A percentile compares a stretch with the other conserved stretches of the same genome.
phyloP scores from a whole-genome alignment of 1,140 invertebrate species.

The Nephotettix cincticeps region DNA sequence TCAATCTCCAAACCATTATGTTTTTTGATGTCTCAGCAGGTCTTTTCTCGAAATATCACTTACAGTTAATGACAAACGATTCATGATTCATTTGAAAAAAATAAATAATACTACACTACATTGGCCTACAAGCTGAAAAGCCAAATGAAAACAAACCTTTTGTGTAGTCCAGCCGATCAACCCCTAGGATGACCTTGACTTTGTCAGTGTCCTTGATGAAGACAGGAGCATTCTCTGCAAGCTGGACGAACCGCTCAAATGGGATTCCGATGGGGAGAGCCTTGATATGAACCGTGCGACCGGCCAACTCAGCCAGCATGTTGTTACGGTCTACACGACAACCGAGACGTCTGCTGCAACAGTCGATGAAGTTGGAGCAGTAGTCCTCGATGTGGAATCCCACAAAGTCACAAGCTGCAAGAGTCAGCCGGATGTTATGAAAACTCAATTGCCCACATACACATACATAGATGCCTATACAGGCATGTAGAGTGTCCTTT shows the following conservation, averaged over 20 bases:
- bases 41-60: too few relatives aligned
- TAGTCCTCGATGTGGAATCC: conserved; percentile 92
- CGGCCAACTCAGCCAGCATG: conserved; percentile 79
- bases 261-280: conserved; percentile 86
- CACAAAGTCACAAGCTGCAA: conserved; percentile 82
- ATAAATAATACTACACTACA: too few relatives aligned
- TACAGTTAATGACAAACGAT: too few relatives aligned
- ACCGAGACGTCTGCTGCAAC: conserved; percentile 81
- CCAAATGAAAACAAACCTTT: too few relatives aligned
- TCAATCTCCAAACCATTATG: too few relatives aligned
- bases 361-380: conserved; percentile 88
- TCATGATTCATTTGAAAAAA: too few relatives aligned
- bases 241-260: conserved; percentile 79
- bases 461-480: too few relatives aligned
- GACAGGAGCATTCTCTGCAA: conserved; percentile 75
- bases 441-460: too few relatives aligned
- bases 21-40: too few relatives aligned
- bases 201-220: conserved; percentile 54
- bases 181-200: conserved; percentile 82
- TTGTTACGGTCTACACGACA: conserved; percentile 86
- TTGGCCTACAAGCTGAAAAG: too few relatives aligned
- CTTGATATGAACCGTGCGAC: conserved; percentile 76
- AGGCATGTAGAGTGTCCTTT: too few relatives aligned
- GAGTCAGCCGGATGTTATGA: too few relatives aligned
- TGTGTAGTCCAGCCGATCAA: conserved; percentile 88